Evolutionary conservation across 30 jellyfish, hydroid and myxozoan genomes (phyloP), one percentile per base, ranked within the genome.

Genomic region (Chrysaora quinquecirrha): DNA sequence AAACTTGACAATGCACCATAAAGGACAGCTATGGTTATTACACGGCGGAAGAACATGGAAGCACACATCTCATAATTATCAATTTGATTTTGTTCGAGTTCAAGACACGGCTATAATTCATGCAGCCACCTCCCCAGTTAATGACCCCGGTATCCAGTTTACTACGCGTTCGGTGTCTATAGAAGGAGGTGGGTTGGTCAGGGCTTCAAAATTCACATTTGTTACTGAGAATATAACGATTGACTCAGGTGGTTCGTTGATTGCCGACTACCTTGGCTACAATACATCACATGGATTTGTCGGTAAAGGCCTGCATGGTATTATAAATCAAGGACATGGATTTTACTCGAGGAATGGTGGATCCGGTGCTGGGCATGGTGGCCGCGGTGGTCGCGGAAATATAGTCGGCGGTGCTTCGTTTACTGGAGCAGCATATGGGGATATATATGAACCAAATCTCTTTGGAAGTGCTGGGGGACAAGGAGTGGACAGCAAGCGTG

Each of bases 291-390:
- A 82, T 32, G 93, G 86, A 0, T 62, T 62, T 20, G 49, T 70
- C 32, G 93, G 81, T 30, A 33, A 43, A 29, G 93, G 93, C 7
- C 19, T 82, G 73, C 93, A 82, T 62, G 93, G 93, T 9, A 25
- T 71, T 25, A 69, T 82, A 4, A 82, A 82, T 31, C 86, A 30
- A 34, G 93, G 93, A 22, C 84, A 71, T 29, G 93, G 93, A 23
- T 60, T 32, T 56, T 82, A 82, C 34, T 82, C 93, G 19, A 49
- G 73, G 52, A 56, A 58, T 9, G 93, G 93, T 24, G 93, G 80
- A 35, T 82, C 93, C 7, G 93, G 93, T 3, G 93, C 93, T 11
- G 93, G 93, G 0, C 82, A 82, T 46, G 93, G 93, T 58, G 93
- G 93, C 48, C 33, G 93, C 14, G 86, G 93, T 28, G 93, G 93